Base-by-base conservation (phyloP, 2,113 vertebrate genomes). In the Aegithalos caudatus region DNA sequence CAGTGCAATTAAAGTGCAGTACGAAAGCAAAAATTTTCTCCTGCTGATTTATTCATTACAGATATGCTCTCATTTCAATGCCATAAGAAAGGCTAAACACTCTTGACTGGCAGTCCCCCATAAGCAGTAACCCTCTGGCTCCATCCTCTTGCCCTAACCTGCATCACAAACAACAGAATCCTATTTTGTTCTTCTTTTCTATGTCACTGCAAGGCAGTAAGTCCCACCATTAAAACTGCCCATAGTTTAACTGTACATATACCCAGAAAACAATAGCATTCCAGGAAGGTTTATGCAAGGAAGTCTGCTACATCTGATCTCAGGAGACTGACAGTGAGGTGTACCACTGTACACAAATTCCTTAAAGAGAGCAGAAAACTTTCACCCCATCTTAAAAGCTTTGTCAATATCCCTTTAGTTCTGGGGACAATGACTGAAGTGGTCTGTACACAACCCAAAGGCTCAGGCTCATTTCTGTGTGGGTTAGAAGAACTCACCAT, bases 401-500 rank as follows among this genome's bases (percentile, higher is more conserved):
- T 64, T 10, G 42, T 28, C 3, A 3, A 12, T 23, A 56, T 2
- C n/a, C 22, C 29, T 76, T 77, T 2, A 56, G 10, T 33, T 28
- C 7, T 45, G 51, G 33, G 22, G 23, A 48, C 37, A 64, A 40
- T 16, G 24, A 65, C n/a, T 48, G 27, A 31, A 35, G 1, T 19
- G 28, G 27, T 11, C n/a, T 72, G 42, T 16, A 65, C 81, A 50
- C 21, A 74, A 3, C 16, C 9, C 53, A 65, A n/a, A 51, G 38
- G 2, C 6, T 23, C 18, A 28, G 23, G 58, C 18, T 7, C 42
- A 5, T 14, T 40, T 25, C 11, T 65, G 5, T 2, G 10, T 45
- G 38, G 27, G 8, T 37, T 1, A 37, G 27, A 40, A 94, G n/a
- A n/a, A 95, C 98, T 98, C 93, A 99, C 99, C 98, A 99, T 98